phyloP scores from a whole-genome alignment of 2,797 vertebrate species.

The Manis pentadactyla region DNA sequence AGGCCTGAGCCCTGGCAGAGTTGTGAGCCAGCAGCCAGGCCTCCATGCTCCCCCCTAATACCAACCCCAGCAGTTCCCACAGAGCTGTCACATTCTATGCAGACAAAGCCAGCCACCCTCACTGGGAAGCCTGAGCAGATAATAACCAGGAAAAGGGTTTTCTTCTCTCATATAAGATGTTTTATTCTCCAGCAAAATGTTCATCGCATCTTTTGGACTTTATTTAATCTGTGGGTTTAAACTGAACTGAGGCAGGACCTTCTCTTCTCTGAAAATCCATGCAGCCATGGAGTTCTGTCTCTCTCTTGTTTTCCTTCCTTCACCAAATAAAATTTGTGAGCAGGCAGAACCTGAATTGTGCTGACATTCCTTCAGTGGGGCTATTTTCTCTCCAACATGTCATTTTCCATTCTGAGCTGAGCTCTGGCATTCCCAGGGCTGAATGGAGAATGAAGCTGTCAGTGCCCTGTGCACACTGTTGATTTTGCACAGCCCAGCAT shows the following conservation, averaged over 20 bases:
- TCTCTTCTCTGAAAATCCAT: too few relatives aligned
- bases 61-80: conserved; percentile 67
- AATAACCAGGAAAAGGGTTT: conserved; percentile 72
- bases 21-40: background rate
- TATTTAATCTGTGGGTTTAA: conserved; percentile 80
- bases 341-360: conserved; percentile 55
- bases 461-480: background rate
- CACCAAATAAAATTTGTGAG: conserved; percentile 86
- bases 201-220: conserved; percentile 65
- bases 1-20: background rate
- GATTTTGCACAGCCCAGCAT: background rate
- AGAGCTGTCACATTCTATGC: conserved; percentile 86
- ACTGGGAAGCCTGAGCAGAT: conserved; percentile 71
- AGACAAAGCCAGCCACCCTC: conserved; percentile 79
- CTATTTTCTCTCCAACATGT: conserved; percentile 42
- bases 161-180: conserved; percentile 67
- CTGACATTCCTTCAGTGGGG: conserved; percentile 16
- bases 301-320: conserved; percentile 51
- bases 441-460: conserved; percentile 50
- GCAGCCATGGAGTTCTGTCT: conserved; percentile 74
- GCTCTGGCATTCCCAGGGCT: background rate
- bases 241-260: conserved; percentile 40
- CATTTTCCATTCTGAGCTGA: conserved; percentile 47
- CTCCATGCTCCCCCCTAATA: conserved; percentile 72
- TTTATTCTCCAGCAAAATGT: conserved; percentile 71